Conservation (phyloP, 2,888 invertebrate species). For the Agriotes lineatus region DNA sequence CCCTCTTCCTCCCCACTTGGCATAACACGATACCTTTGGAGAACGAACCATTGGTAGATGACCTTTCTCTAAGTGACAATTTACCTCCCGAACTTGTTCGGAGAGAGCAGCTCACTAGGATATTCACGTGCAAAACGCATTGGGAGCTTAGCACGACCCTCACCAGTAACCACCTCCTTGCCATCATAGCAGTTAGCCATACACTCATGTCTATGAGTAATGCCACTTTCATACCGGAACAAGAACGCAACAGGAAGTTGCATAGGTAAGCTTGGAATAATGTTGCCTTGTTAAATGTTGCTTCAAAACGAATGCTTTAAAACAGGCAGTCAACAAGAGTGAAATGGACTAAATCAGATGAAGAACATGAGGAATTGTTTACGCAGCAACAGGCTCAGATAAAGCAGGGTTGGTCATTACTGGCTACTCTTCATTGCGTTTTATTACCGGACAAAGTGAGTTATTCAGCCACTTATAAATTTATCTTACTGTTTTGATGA, state of each 20-base stretch:
- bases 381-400: conserved; percentile 92
- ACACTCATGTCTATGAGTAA: conserved; percentile 98
- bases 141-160: conserved; percentile 97
- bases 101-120: conserved; percentile 82
- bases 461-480: no score
- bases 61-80: conserved; percentile 64
- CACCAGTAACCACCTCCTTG: conserved; percentile 95
- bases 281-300: no score
- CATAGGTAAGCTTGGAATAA: conserved; percentile 72
- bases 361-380: conserved; percentile 85
- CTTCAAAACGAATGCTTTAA: no score
- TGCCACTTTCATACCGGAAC: conserved; percentile 92
- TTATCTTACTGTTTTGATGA: no score
- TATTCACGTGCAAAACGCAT: conserved; percentile 89
- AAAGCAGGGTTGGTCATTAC: conserved; percentile 96
- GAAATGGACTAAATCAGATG: conserved; percentile 80
- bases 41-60: conserved; percentile 53
- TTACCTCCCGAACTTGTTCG: conserved; percentile 79
- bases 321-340: conserved; percentile 75
- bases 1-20: conserved; percentile 92
- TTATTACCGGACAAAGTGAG: conserved; percentile 92
- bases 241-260: conserved; percentile 83
- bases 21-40: conserved; percentile 62
- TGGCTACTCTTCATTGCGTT: conserved; percentile 97
- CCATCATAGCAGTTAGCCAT: conserved; percentile 94